Base-by-base conservation (phyloP, 2,888 invertebrate genomes). In the Lycophotia porphyrea region DNA sequence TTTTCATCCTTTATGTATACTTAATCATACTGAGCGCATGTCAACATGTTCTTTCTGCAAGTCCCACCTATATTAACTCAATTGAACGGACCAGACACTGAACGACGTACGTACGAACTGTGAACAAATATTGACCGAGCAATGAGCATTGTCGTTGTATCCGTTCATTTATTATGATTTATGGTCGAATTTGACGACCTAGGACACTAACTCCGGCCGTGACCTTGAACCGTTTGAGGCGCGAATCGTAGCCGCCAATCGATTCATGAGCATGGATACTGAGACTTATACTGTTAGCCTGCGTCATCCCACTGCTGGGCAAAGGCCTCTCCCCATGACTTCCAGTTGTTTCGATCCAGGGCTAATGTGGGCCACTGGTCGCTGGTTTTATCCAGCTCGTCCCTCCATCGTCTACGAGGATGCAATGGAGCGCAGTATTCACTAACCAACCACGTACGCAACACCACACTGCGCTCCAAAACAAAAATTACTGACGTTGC, bases 181-280 rank as follows among this genome's bases (percentile, higher is more conserved):
- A 80, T 65, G 58, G 31, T 39, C 52, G 18, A 55, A 52, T 49
- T 49, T 44, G 74, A 60, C 74, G 44, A 60, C 47, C 21, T 63
- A 36, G 24, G 52, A 24, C 60, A 74, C 27, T 5, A 68, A 34
- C 15, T 52, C 8, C 2, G 15, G n/a, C 5, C 24, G 24, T 69
- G 68, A 65, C 80, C 64, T 69, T 68, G 52, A 15, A 42, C 21
- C 24, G 49, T 67, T 74, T n/a, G 67, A 79, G 34, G 66, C 61
- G 79, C n/a, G n/a, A n/a, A n/a, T 49, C 24, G n/a, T 11, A 52
- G 15, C 27, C 58, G 18, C 18, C 21, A 21, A 21, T 60, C 8
- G 31, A 31, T 18, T 18, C 15, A 31, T 55, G 27, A 27, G 31
- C 55, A 7, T 55, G 7, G 2, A n/a, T n/a, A n/a, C n/a, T n/a